Evolutionary conservation across 1,140 invertebrate genomes (phyloP).

Genomic region (Scaptomyza montana): DNA sequence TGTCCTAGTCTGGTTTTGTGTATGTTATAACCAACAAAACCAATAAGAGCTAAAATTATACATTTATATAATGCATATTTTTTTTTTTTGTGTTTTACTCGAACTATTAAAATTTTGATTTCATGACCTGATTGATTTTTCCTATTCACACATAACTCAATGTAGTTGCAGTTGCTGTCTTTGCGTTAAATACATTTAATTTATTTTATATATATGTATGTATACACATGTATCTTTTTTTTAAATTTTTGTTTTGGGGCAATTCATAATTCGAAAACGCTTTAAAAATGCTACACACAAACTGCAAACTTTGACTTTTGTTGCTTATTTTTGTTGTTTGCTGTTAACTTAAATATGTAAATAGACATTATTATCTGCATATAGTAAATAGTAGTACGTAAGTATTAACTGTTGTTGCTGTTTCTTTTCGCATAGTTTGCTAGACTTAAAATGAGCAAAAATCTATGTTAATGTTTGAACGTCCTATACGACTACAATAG

Average conservation of each 20-base stretch:
- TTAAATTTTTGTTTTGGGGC: slow-evolving; percentile 27
- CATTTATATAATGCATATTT: slow-evolving; percentile 10
- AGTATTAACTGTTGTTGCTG: slow-evolving; percentile 25
- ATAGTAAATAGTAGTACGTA: slow-evolving; percentile 44
- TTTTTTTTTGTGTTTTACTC: slow-evolving; percentile 19
- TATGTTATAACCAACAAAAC: slow-evolving; percentile 12
- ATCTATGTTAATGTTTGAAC: slow-evolving; percentile 50
- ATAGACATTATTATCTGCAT: slow-evolving; percentile 69
- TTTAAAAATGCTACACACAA: slow-evolving; percentile 72
- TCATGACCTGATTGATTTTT: slow-evolving; percentile 71
- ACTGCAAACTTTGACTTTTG: slow-evolving; percentile 13
- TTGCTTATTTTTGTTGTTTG: slow-evolving; percentile 16
- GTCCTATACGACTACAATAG: slow-evolving; percentile 45
- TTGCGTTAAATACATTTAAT: slow-evolving; percentile 7
- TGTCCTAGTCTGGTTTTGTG: slow-evolving; percentile 3
- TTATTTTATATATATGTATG: no score
- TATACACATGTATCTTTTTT: slow-evolving; percentile 5
- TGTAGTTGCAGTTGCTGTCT: slow-evolving; percentile 49
- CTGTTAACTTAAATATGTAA: slow-evolving; percentile 80
- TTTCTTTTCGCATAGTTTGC: slow-evolving; percentile 19
- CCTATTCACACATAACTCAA: slow-evolving; percentile 47
- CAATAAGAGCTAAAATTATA: slow-evolving; percentile 30
- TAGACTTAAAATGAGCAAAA: slow-evolving; percentile 67
- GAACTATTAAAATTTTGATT: slow-evolving; percentile 75
- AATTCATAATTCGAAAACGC: slow-evolving; percentile 61